A percentile compares a stretch with the other conserved stretches of the same genome.
Evolutionary conservation across 2,888 invertebrate species (phyloP).

Genomic region (Ornithoptera alexandrae): DNA sequence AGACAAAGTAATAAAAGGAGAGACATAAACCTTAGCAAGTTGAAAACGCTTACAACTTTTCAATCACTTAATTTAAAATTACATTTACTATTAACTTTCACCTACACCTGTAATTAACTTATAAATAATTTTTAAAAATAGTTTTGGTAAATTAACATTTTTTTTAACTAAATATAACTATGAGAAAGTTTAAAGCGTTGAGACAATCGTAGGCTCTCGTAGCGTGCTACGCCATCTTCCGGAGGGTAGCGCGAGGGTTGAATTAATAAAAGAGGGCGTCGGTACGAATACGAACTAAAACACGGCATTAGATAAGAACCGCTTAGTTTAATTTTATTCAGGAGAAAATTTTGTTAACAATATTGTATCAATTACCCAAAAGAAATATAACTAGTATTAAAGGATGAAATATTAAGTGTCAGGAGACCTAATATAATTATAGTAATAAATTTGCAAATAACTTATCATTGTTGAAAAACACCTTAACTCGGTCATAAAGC

Average conservation of each 20-base stretch:
- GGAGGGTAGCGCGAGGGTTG: conserved; percentile 61
- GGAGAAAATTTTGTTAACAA: background rate
- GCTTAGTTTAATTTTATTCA: background rate
- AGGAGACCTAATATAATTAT: background rate
- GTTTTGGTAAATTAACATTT: no score
- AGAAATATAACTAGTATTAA: background rate
- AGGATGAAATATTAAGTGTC: background rate
- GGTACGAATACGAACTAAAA: conserved; percentile 23
- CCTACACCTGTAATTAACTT: no score
- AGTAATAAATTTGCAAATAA: background rate
- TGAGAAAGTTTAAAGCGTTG: no score
- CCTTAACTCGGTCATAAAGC: background rate
- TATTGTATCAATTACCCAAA: background rate
- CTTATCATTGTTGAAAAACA: background rate
- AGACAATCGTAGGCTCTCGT: conserved; percentile 34
- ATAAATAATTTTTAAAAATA: no score
- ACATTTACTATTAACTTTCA: no score
- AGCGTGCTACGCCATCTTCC: conserved; percentile 62
- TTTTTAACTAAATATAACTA: no score
- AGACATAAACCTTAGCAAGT: no score
- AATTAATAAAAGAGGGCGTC: conserved; percentile 9
- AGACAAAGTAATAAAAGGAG: no score
- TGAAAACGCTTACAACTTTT: no score
- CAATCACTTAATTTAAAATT: no score
- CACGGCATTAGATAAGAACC: conserved; percentile 27